Percentiles rank a stretch among this genome's conserved stretches.
Conservation (phyloP, 2,888 invertebrate genomes). For the Phlogophora meticulosa region DNA sequence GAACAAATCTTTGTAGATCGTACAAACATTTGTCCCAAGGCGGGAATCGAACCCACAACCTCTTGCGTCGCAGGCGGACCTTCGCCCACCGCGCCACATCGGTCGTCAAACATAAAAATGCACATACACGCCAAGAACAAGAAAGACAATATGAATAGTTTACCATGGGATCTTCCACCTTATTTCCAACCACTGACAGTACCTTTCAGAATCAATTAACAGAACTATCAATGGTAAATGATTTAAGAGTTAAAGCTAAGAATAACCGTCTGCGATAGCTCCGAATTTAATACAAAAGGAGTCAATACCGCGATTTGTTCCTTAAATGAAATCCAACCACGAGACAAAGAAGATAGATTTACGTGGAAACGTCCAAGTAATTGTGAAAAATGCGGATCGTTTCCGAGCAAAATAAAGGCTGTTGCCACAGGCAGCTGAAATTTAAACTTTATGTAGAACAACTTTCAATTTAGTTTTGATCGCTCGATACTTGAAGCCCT, state of each 20-base stretch:
- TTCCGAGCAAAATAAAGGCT: conserved; percentile 80
- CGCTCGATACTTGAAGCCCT: conserved; percentile 28
- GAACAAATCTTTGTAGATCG: no score
- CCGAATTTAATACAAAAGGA: conserved; percentile 77
- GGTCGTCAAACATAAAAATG: background rate
- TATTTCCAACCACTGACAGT: background rate
- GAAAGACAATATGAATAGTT: background rate
- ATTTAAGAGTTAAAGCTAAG: conserved; percentile 49
- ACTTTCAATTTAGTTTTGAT: conserved; percentile 62
- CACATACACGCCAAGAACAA: background rate
- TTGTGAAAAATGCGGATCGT: conserved; percentile 89
- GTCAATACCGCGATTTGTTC: conserved; percentile 82
- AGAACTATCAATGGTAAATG: conserved; percentile 31
- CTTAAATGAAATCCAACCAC: conserved; percentile 84
- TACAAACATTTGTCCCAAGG: no score
- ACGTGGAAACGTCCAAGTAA: conserved; percentile 88
- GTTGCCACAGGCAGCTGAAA: conserved; percentile 59
- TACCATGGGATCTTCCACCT: background rate
- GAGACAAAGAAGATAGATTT: conserved; percentile 89
- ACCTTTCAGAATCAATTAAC: conserved; percentile 43
- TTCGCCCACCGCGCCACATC: no score
- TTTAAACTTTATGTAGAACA: conserved; percentile 57
- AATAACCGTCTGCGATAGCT: conserved; percentile 67
- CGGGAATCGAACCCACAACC: no score
- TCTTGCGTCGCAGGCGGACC: no score